Percentiles rank a stretch among this genome's conserved stretches.
Evolutionary conservation across 2,888 invertebrate species (phyloP).

Genomic region (Tetragnatha montana): DNA sequence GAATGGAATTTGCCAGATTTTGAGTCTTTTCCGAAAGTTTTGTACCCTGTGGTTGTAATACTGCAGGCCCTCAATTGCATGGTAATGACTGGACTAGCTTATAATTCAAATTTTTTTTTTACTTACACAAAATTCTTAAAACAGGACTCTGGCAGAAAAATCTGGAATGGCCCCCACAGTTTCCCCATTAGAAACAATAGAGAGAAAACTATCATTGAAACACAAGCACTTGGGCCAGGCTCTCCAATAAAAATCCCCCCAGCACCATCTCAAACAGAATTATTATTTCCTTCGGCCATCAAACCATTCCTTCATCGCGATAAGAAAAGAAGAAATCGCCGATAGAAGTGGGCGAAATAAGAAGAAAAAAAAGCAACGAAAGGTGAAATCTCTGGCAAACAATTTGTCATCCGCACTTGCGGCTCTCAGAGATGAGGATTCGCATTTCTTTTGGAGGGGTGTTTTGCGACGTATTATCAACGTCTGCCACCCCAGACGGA

Average conservation of each 20-base stretch:
- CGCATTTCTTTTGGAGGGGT: constrained; percentile 5
- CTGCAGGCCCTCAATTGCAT: too few relatives aligned
- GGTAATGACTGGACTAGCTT: too few relatives aligned
- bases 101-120: too few relatives aligned
- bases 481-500: background rate
- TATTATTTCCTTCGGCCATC: background rate
- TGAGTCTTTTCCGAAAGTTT: too few relatives aligned
- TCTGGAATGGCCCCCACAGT: too few relatives aligned
- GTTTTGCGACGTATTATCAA: background rate
- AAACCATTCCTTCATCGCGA: background rate
- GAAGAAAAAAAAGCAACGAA: constrained; percentile 18
- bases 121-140: too few relatives aligned
- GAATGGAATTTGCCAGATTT: too few relatives aligned
- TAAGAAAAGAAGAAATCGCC: background rate
- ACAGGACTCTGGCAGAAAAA: too few relatives aligned
- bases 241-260: background rate
- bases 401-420: constrained; percentile 39
- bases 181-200: too few relatives aligned
- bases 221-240: background rate
- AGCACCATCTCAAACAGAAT: background rate
- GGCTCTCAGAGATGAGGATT: background rate
- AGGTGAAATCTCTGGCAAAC: constrained; percentile 43
- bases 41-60: too few relatives aligned
- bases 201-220: background rate
- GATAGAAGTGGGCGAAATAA: background rate